Evolutionary conservation across 2,797 vertebrate species (phyloP).

Genomic region (Enoplosus armatus): DNA sequence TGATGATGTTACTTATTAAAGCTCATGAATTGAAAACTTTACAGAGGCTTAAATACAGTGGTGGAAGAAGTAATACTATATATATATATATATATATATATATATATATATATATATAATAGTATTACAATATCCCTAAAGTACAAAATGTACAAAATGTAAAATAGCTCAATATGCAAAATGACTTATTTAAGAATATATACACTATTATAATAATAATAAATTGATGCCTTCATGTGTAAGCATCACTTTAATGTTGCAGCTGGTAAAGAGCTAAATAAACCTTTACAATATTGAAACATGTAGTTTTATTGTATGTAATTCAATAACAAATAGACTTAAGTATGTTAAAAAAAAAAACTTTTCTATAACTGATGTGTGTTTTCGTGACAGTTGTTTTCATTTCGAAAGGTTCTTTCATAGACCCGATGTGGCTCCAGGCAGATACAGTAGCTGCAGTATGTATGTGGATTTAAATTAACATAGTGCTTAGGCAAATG

Average conservation of each 20-base stretch:
- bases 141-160: background rate
- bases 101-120: too few relatives aligned
- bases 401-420: background rate
- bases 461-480: background rate
- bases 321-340: background rate
- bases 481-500: background rate
- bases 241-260: background rate
- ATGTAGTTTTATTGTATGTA: background rate
- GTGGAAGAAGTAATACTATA: background rate
- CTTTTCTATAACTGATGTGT: background rate
- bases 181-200: background rate
- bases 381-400: slow-evolving; percentile 1
- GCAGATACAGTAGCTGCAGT: background rate
- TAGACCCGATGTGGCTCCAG: background rate
- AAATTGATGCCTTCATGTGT: background rate
- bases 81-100: too few relatives aligned
- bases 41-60: background rate
- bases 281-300: background rate
- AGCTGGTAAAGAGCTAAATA: background rate
- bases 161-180: background rate
- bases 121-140: background rate
- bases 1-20: background rate
- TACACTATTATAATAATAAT: background rate
- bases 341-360: background rate
- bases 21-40: background rate